These are phyloP conservation scores for Ceyx melanurus DNA, from an alignment of 2,113 vertebrate genomes.

Conservation along the genomic window DNA sequence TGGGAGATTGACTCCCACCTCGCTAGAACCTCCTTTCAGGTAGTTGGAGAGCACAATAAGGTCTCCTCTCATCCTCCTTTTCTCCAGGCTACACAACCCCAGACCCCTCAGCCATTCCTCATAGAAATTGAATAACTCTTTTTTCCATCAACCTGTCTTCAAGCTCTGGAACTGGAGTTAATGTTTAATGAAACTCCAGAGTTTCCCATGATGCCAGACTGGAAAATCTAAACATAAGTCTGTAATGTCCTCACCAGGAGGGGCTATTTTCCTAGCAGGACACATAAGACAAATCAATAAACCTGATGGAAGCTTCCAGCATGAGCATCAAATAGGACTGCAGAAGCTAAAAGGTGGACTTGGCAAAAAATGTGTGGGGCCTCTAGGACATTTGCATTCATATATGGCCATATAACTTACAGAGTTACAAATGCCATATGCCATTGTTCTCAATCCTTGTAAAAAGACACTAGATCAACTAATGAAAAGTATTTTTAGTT, in stretches of 20 bases:
- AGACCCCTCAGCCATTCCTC: not conserved
- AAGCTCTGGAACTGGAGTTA: not conserved
- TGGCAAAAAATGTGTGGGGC: not conserved
- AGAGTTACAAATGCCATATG: not conserved
- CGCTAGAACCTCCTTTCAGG: not conserved
- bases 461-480: not conserved
- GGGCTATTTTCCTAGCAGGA: not conserved
- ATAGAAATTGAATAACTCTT: not conserved
- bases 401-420: not conserved
- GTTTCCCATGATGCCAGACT: not conserved
- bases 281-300: not conserved
- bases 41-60: rapidly evolving
- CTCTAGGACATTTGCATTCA: not conserved
- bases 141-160: not conserved
- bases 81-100: not conserved
- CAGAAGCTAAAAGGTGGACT: not conserved
- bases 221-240: not conserved
- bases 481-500: conserved; percentile 7
- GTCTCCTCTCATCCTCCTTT: not conserved
- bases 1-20: rapidly evolving
- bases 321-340: not conserved
- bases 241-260: not conserved
- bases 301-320: not conserved
- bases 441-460: not conserved
- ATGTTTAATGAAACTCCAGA: not conserved